Percentiles rank a stretch among this genome's conserved stretches.
Conservation (phyloP, 2,888 invertebrate species). For the Mycalesis mineus region DNA sequence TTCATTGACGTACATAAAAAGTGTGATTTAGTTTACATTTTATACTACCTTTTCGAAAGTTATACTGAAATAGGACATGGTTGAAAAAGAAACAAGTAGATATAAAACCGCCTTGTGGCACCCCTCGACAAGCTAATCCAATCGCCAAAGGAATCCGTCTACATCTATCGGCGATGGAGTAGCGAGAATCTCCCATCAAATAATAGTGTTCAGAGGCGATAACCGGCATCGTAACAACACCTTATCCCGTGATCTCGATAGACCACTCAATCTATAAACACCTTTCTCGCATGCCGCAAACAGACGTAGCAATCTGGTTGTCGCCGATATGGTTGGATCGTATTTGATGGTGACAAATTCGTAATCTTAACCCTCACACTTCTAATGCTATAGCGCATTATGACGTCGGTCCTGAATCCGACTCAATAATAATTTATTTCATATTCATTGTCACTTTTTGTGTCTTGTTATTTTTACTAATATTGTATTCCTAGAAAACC, state of each 20-base stretch:
- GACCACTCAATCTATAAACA: constrained; percentile 24
- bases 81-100: no score
- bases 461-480: no score
- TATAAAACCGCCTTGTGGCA: not conserved
- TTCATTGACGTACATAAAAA: no score
- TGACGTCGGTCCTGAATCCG: no score
- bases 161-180: constrained; percentile 40
- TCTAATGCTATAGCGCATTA: no score
- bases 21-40: no score
- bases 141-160: constrained; percentile 49
- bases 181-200: constrained; percentile 39
- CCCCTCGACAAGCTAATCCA: constrained; percentile 35
- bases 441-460: no score
- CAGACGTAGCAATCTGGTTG: not conserved
- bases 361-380: no score
- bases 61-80: no score
- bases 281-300: not conserved
- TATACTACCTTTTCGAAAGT: not conserved
- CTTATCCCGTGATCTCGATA: constrained; percentile 23
- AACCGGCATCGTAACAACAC: constrained; percentile 22
- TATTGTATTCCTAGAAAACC: no score
- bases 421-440: no score
- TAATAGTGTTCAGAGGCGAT: constrained; percentile 33
- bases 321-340: not conserved
- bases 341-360: not conserved